phyloP scores from a whole-genome alignment of 2,113 vertebrate genomes.

The Sphaerodactylus townsendi region DNA sequence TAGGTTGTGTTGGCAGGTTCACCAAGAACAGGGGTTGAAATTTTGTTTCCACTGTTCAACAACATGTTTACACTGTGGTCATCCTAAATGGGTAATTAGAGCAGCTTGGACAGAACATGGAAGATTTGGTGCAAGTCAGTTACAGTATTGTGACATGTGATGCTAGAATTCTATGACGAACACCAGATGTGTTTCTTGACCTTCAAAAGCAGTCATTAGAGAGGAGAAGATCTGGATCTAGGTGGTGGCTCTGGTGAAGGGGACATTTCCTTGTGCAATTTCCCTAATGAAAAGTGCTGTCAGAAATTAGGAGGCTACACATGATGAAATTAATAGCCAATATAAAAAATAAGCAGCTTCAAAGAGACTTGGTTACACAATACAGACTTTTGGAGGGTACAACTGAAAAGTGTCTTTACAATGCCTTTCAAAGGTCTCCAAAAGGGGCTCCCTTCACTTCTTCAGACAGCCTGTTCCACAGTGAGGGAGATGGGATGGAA shows the following conservation, averaged over 20 bases:
- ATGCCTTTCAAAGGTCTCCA: too few relatives aligned
- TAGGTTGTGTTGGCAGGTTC: background rate
- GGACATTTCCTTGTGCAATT: background rate
- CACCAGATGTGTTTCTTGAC: too few relatives aligned
- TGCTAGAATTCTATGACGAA: too few relatives aligned
- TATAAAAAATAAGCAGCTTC: background rate
- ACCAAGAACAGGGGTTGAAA: background rate
- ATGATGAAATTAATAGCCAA: background rate
- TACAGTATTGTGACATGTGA: too few relatives aligned
- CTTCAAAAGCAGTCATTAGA: too few relatives aligned
- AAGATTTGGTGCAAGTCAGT: background rate
- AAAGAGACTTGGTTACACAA: fast-evolving
- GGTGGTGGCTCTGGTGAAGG: too few relatives aligned
- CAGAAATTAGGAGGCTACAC: background rate
- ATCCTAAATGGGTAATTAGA: background rate
- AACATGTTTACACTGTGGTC: too few relatives aligned
- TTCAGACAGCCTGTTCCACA: too few relatives aligned
- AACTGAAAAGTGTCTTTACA: background rate
- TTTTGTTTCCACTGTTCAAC: background rate
- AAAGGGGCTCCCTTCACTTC: too few relatives aligned
- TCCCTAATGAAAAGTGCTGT: background rate
- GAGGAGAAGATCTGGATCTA: too few relatives aligned
- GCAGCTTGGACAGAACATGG: background rate
- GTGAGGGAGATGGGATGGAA: too few relatives aligned
- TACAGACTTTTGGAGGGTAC: fast-evolving